Base-by-base conservation (phyloP, 1,140 invertebrate species). In the Cyclina sinensis region DNA sequence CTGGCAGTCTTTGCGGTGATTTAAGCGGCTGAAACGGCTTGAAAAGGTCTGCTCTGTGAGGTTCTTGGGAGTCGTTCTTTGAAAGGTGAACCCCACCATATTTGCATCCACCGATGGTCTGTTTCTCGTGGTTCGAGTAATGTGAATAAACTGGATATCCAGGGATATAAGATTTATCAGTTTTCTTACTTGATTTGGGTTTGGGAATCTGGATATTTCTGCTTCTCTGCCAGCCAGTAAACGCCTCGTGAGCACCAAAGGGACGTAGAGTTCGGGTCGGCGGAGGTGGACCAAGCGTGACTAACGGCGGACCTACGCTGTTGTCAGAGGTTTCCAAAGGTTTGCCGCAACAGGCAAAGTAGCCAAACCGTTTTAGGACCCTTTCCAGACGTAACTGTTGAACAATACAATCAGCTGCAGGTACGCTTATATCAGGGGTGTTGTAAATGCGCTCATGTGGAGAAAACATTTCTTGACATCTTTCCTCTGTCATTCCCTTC, bases 361-460 rank as follows among this genome's bases (percentile, higher is more conserved):
- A 86, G 30, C 65, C 84, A 78, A 62, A 86, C 39, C 84, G 37
- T 46, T 57, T 48, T 1, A 86, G n/a, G 35, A 86, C 39, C 12
- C 73, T 73, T 24, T 86, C 73, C 51, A 86, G 48, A 21, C 57
- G 84, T 27, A 86, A 27, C 70, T 86, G 65, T 48, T 65, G 84
- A 12, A 86, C 9, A 27, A 86, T 86, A 18, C 48, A 70, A 5
- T 78, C 27, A 4, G 73, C 73, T 9, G 73, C 73, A 0, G 84
- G 57, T 0, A 57, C 68, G 70, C 84, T 86, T 30, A 86, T 39
- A 46, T 86, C 84, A 14, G 84, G 84, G 1, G 73, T 78, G 24
- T 51, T 86, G 43, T 78, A 76, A 35, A 86, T 32, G 14, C 84
- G 48, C 21, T 86, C 84, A 21, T 86, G 48, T 46, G 84, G 84